Percentiles rank a stretch among this genome's conserved stretches.
Evolutionary conservation across 30 jellyfish, hydroid and myxozoan species (phyloP).

Genomic region (Cassiopea xamachana): DNA sequence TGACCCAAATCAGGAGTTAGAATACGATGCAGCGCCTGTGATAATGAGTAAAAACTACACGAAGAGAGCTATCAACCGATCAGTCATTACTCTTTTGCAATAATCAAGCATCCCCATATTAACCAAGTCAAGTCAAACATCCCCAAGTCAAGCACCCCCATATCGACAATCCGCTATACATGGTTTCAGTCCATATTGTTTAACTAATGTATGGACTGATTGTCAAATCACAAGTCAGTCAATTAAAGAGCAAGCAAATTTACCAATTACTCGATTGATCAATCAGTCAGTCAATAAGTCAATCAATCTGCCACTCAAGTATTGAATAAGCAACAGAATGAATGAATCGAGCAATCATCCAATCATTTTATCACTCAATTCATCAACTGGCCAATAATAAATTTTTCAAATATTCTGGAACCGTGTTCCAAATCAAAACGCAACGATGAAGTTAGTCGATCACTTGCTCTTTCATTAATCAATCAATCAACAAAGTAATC

Average conservation of each 20-base stretch:
- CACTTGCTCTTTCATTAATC: background rate
- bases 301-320: background rate
- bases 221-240: too few species aligned
- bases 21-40: too few species aligned
- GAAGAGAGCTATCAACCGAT: background rate
- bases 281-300: background rate
- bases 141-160: background rate
- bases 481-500: background rate
- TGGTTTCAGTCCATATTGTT: too few species aligned
- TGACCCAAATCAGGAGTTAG: too few species aligned
- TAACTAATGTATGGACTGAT: too few species aligned
- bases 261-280: background rate
- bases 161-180: too few species aligned
- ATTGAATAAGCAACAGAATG: too few species aligned
- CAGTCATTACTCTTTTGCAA: background rate
- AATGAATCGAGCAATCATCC: background rate
- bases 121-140: background rate
- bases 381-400: background rate
- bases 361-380: background rate
- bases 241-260: too few species aligned
- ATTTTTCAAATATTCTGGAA: background rate
- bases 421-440: background rate
- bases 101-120: background rate
- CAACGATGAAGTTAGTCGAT: background rate
- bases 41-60: background rate